Evolutionary conservation across 1,140 invertebrate species (phyloP).

Genomic region (Drosophila tsacasi): DNA sequence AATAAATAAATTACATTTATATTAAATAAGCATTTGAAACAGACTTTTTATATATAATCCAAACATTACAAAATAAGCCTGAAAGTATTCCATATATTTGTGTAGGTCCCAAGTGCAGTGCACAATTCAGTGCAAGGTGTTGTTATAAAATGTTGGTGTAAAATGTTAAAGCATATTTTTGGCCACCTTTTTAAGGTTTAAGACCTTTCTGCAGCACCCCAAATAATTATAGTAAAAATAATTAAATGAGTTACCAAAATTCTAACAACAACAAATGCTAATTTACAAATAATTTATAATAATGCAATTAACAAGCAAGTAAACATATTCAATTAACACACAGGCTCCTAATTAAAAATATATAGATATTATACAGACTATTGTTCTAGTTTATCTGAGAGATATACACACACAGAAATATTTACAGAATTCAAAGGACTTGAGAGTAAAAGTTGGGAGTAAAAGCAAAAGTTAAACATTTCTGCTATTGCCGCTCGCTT

Average conservation of each 20-base stretch:
- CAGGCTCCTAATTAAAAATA: background rate
- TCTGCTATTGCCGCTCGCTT: slow-evolving; percentile 3
- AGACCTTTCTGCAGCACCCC: background rate
- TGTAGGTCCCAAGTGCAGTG: background rate
- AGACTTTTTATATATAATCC: too few species aligned
- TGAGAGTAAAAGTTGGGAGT: slow-evolving; percentile 31
- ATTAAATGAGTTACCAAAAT: background rate
- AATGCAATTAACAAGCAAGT: background rate
- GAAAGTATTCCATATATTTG: background rate
- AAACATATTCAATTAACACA: background rate
- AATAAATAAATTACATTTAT: background rate
- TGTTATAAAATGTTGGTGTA: background rate
- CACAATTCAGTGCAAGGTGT: background rate
- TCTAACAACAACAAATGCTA: background rate
- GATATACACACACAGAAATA: background rate
- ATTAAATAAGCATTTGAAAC: background rate
- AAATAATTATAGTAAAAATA: background rate
- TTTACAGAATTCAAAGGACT: slow-evolving; percentile 15
- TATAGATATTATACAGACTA: background rate
- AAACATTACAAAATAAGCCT: background rate
- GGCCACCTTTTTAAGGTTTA: background rate
- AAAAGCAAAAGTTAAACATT: slow-evolving; percentile 48
- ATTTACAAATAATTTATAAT: background rate
- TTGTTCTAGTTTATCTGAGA: slow-evolving; percentile 5
- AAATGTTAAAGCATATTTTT: background rate